Base-by-base conservation (phyloP, 2,113 vertebrate species). In the Psilopsiagon aymara region DNA sequence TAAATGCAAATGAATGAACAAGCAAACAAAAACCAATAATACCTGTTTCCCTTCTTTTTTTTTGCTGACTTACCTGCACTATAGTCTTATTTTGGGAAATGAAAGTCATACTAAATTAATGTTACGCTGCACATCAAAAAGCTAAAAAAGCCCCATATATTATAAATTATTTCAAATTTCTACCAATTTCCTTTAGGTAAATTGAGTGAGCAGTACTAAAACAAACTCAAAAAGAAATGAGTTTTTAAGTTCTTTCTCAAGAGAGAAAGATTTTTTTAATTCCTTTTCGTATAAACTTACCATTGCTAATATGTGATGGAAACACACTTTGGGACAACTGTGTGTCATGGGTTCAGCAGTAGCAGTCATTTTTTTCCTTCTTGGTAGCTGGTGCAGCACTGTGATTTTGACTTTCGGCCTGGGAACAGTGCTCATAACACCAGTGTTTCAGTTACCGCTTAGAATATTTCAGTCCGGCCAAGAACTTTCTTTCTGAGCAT, bases 11-110 rank as follows among this genome's bases (percentile, higher is more conserved):
- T 33, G 16, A 86, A 49, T 2, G 2, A 90, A 33, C 2, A 71
- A 62, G 21, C 3, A 78, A 68, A 49, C 5, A 79, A 59, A 74
- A 47, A 1, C 0, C 5, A 86, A 20, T 23, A 60, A 6, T 11
- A 3, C 24, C 1, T 5, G 6, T 6, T 2, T 3, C 1, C 0
- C 1, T 5, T 23, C 13, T 44, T 51, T 33, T 7, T 39, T 41
- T 78, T 74, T 68, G 9, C 27, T 51, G 78, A 11, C 8, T 67
- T 73, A 11, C 10, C 9, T 64, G 5, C 5, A 59, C 5, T 39
- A 11, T 21, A 39, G 12, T 53, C 17, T 93, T 35, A 20, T 27
- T 79, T 70, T 53, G 10, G 21, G 5, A 94, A 75, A 69, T 9
- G 1, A 60, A 71, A 55, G 6, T 60, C 49, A 10, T 29, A 12